These are phyloP conservation scores for Sipha maydis DNA, from an alignment of 2,888 invertebrate genomes.

Conservation along the genomic window DNA sequence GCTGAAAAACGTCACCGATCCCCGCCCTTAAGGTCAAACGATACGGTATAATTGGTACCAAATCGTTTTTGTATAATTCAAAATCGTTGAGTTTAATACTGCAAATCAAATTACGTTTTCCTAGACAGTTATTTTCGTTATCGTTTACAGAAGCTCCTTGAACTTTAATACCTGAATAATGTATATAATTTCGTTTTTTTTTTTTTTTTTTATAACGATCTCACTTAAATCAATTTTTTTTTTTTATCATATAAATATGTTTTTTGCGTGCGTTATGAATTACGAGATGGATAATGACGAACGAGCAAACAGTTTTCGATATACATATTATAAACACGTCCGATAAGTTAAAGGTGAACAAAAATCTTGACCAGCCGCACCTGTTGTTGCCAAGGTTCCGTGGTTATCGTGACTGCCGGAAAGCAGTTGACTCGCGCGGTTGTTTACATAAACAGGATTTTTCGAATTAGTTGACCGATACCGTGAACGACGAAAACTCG, in stretches of 20 bases:
- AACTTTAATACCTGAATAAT: neutral
- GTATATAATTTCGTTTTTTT: neutral
- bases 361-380: slow-evolving; percentile 28
- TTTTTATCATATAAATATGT: neutral
- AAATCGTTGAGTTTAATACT: neutral
- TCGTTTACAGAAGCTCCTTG: neutral
- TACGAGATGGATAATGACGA: neutral
- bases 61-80: neutral
- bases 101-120: neutral
- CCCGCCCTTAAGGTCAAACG: neutral
- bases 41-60: neutral
- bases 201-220: neutral
- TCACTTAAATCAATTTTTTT: neutral
- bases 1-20: neutral
- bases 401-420: slow-evolving; percentile 1
- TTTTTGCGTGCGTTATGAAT: neutral
- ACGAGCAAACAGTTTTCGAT: neutral
- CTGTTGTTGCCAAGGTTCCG: slow-evolving; percentile 25
- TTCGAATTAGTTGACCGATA: neutral
- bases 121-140: neutral
- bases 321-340: no score
- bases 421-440: neutral
- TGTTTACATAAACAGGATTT: neutral
- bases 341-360: slow-evolving; percentile 23
- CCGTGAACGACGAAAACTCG: neutral